A percentile compares a stretch with the other conserved stretches of the same genome.
phyloP scores from a whole-genome alignment of 1,140 invertebrate species.

The Meloidogyne hapla region DNA sequence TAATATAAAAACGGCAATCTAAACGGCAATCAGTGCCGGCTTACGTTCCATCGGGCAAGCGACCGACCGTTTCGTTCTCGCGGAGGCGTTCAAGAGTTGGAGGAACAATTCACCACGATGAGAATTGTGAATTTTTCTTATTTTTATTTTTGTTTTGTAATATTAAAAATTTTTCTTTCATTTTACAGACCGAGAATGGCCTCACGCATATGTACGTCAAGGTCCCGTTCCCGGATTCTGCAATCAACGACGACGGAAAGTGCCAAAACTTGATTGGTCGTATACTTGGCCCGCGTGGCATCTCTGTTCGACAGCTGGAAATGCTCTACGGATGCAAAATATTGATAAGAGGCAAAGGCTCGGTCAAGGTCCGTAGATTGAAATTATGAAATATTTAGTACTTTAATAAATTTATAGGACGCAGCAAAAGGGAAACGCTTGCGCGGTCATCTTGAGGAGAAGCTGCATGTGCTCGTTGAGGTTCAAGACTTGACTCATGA shows the following conservation, averaged over 20 bases:
- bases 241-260: neutral
- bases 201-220: neutral
- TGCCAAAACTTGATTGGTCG: slow-evolving; percentile 88
- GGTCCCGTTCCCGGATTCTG: neutral
- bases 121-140: neutral
- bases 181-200: neutral
- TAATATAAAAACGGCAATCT: no score
- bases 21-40: neutral
- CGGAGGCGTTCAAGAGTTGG: neutral
- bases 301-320: slow-evolving; percentile 98
- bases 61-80: neutral
- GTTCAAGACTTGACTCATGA: slow-evolving; percentile 33
- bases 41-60: slow-evolving; percentile 1
- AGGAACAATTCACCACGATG: neutral
- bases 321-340: slow-evolving; percentile 99
- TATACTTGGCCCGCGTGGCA: slow-evolving; percentile 93
- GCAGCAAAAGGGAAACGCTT: no score
- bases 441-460: slow-evolving; percentile 98
- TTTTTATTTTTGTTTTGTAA: neutral
- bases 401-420: no score
- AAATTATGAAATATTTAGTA: no score
- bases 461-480: slow-evolving; percentile 88
- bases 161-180: neutral
- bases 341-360: slow-evolving; percentile 97
- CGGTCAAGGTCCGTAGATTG: slow-evolving; percentile 72